Percentiles rank a stretch among this genome's conserved stretches.
Conservation (phyloP, 1,140 invertebrate species). For the Aradophagus sp. region DNA sequence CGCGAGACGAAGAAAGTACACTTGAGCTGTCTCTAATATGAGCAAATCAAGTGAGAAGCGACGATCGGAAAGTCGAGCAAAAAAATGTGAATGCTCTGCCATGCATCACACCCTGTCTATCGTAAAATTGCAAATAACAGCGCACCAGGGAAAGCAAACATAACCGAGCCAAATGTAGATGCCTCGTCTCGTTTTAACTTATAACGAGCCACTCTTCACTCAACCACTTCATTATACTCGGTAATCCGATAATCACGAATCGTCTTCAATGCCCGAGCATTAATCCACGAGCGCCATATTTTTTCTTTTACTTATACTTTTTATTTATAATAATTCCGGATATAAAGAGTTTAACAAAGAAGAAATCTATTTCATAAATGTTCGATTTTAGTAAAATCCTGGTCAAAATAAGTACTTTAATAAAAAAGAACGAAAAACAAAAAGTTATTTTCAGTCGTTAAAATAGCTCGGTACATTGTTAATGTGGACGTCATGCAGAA, state of each 20-base stretch:
- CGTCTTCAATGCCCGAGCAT: constrained; percentile 5
- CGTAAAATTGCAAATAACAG: constrained; percentile 55
- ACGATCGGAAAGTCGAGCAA: constrained; percentile 33
- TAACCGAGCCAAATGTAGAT: constrained; percentile 21
- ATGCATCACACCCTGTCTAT: constrained; percentile 43
- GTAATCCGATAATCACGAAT: constrained; percentile 41
- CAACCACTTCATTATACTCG: constrained; percentile 36
- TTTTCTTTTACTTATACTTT: too few relatives aligned
- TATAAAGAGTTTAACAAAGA: too few relatives aligned
- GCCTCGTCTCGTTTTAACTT: constrained; percentile 41
- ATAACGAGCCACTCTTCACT: constrained; percentile 48
- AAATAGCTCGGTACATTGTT: too few relatives aligned
- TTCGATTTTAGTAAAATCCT: too few relatives aligned
- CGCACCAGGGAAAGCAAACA: constrained; percentile 18
- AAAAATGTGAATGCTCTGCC: constrained; percentile 22
- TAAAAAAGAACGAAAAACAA: too few relatives aligned
- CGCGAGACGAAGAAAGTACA: constrained; percentile 44
- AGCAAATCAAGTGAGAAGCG: constrained; percentile 38
- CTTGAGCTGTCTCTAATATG: constrained; percentile 43
- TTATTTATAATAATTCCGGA: too few relatives aligned
- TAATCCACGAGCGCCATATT: neutral
- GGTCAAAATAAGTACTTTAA: too few relatives aligned
- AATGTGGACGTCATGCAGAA: too few relatives aligned
- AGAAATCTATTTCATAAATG: too few relatives aligned
- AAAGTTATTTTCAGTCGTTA: too few relatives aligned